phyloP scores from a whole-genome alignment of 2,113 vertebrate species.

The Amphiprion ocellaris region DNA sequence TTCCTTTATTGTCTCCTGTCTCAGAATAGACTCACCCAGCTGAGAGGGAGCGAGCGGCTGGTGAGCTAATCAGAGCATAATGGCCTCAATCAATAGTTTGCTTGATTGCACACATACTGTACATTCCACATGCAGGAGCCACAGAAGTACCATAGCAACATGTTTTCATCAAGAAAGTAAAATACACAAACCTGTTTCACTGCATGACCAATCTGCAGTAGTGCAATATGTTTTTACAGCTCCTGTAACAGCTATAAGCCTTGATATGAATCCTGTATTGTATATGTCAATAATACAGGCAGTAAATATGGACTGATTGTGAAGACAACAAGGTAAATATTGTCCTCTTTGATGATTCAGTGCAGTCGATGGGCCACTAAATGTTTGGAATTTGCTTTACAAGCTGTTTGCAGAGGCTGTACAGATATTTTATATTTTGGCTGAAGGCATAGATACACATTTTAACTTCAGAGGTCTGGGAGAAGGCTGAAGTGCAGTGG shows the following conservation, averaged over 20 bases:
- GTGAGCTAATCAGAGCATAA: slow-evolving; percentile 56
- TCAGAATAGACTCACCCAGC: slow-evolving; percentile 50
- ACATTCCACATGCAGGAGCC: slow-evolving; percentile 45
- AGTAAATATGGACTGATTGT: background rate
- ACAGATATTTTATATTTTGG: background rate
- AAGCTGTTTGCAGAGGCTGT: background rate
- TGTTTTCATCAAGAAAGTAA: background rate
- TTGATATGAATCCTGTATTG: background rate
- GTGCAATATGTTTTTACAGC: background rate
- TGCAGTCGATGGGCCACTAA: background rate
- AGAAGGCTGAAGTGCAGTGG: background rate
- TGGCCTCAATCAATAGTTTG: slow-evolving; percentile 67
- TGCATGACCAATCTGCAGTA: background rate
- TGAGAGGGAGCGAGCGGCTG: slow-evolving; percentile 18
- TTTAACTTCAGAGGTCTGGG: background rate
- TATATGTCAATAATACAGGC: background rate
- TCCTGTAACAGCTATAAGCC: background rate
- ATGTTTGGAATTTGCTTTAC: background rate
- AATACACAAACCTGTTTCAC: background rate
- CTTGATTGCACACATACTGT: slow-evolving; percentile 62
- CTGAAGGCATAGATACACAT: background rate
- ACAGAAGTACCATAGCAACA: background rate
- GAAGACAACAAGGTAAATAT: background rate
- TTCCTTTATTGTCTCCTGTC: slow-evolving; percentile 53
- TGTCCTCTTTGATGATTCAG: background rate